Base-by-base conservation (phyloP, 2,797 vertebrate species). In the Muscicapa striata region DNA sequence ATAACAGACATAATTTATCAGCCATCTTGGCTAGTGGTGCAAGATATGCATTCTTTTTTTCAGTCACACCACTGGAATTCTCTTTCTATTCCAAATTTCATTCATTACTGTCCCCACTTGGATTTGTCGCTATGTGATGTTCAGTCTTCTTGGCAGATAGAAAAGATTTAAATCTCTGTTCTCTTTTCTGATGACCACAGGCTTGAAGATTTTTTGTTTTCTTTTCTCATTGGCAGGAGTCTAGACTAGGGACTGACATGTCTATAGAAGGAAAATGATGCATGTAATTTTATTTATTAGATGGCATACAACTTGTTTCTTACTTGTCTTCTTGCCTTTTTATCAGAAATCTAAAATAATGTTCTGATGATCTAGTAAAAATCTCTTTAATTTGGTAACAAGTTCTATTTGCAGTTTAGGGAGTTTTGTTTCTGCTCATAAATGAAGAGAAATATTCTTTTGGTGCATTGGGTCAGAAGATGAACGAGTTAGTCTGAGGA, bases 401-500 rank as follows among this genome's bases (percentile, higher is more conserved):
- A 94, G 67, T 82, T 74, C 23, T 79, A 11, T 89, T 84, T 94
- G 68, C 79, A 69, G 29, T 68, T 81, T 52, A 66, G 59, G 48
- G 70, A 80, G 46, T 84, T 94, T 70, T 84, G 66, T 68, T 93
- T 91, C 48, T 84, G 34, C 51, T 62, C 32, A 29, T 83, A 91
- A 92, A 91, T 43, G 66, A 87, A 81, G 36, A 63, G 23, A 86
- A 91, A 86, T 84, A 66, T n/a, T 64, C 54, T 69, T 83, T 78
- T 58, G 27, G 66, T 81, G 55, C 59, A 32, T n/a, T 90, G 58
- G 76, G 76, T 89, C 79, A 91, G 69, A 78, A 91, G 61, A 94
- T 45, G 69, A 87, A 81, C 0, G 6, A 72, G n/a, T 84, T 61
- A 30, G 38, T 87, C 26, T 72, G 62, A 80, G 89, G 46, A 80